These are phyloP conservation scores for Creontiades dilutus DNA, from an alignment of 2,888 invertebrate genomes.

Conservation along the genomic window DNA sequence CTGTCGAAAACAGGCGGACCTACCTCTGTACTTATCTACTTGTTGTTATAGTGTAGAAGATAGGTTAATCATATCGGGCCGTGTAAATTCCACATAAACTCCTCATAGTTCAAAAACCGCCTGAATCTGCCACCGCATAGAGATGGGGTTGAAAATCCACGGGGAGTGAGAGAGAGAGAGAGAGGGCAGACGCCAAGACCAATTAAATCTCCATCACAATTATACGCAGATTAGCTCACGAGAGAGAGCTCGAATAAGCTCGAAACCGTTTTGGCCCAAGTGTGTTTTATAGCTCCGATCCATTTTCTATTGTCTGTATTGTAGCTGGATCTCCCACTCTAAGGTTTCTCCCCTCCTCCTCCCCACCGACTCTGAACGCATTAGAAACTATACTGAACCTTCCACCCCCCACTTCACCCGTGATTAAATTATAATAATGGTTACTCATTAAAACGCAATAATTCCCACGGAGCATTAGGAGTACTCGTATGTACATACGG, in stretches of 20 bases:
- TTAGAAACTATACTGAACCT: constrained; percentile 41
- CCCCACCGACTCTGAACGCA: background rate
- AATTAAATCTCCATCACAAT: constrained; percentile 65
- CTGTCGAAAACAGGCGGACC: too few species aligned
- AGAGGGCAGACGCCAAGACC: constrained; percentile 15
- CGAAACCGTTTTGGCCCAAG: background rate
- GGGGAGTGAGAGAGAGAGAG: background rate
- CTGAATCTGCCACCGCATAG: background rate
- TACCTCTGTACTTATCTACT: too few species aligned
- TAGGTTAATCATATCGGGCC: too few species aligned
- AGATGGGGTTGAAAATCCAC: background rate
- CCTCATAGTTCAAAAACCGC: background rate
- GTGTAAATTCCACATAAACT: too few species aligned
- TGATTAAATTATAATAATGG: constrained; percentile 35
- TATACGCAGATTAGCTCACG: constrained; percentile 51
- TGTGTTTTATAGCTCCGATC: constrained; percentile 13
- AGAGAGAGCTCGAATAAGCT: constrained; percentile 43
- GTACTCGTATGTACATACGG: too few species aligned
- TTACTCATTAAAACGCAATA: background rate
- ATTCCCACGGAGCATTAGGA: background rate
- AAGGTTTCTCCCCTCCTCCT: too few species aligned
- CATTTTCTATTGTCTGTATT: constrained; percentile 47
- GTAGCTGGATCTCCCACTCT: background rate
- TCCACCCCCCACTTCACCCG: background rate
- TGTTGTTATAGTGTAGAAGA: too few species aligned